Base-by-base conservation (phyloP, 1,140 invertebrate species). In the Zaprionus africanus region DNA sequence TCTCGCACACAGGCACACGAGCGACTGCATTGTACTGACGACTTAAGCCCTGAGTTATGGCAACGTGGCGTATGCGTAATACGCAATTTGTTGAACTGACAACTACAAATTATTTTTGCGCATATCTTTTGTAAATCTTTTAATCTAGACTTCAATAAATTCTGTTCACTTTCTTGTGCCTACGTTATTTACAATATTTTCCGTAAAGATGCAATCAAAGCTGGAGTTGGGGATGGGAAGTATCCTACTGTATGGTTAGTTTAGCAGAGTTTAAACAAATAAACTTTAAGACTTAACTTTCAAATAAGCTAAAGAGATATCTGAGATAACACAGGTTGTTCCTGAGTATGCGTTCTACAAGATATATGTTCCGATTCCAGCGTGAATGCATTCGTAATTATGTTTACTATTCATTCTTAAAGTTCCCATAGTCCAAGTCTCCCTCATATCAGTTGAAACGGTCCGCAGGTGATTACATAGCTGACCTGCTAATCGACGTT, bases 11-110 rank as follows among this genome's bases (percentile, higher is more conserved):
- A 53, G 12, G 34, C 34, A 59, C 59, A 49, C 19, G 46, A 5
- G 22, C 24, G 26, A 49, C 7, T 60, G n/a, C 41, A 28, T 28
- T 46, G 36, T 60, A 53, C 61, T 53, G 49, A 61, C 59, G 43
- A 28, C 43, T 49, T 54, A 38, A 54, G 62, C 62, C 62, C 53
- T 65, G 22, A 56, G 62, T 51, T 28, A 28, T 41, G 62, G 24
- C 63, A 12, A 65, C 36, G 36, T 43, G 53, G 53, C 63, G 63
- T 65, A 65, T 65, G 24, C 36, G 62, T 63, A 22, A 64, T 54
- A 41, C 26, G n/a, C 11, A 56, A 64, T 54, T 64, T 26, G 26
- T 56, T 56, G 24, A 56, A 31, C 53, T 51, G 46, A 51, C 53
- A 56, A 56, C 53, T 56, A 56, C 46, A 51, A 51, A 51, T 51